Conservation (phyloP, 2,888 invertebrate species). For the Aphidoletes aphidimyza region DNA sequence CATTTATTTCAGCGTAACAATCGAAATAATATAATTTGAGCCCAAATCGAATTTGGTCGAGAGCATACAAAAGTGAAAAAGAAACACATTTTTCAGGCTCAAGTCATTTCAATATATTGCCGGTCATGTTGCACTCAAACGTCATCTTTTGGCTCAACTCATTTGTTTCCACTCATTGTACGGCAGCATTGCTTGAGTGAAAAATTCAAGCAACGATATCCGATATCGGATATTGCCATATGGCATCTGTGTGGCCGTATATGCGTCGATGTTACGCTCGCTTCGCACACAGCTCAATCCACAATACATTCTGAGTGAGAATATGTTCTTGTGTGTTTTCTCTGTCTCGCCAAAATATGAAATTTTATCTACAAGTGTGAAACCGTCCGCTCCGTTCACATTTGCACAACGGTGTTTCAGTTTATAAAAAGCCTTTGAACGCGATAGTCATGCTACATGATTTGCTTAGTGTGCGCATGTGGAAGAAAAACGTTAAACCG, state of each 20-base stretch:
- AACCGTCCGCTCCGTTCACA: background rate
- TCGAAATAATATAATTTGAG: too few relatives aligned
- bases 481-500: constrained; percentile 5
- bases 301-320: constrained; percentile 32
- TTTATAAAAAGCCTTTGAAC: constrained; percentile 43
- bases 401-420: constrained; percentile 30
- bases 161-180: background rate
- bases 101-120: background rate
- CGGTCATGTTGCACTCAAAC: background rate
- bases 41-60: too few relatives aligned
- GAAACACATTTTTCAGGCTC: background rate
- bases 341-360: constrained; percentile 4
- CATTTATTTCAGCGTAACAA: too few relatives aligned
- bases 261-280: too few relatives aligned
- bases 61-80: too few relatives aligned
- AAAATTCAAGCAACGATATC: background rate
- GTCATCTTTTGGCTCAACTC: background rate
- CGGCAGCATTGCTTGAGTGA: background rate
- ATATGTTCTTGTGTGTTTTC: too few relatives aligned
- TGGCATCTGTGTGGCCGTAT: background rate
- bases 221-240: too few relatives aligned
- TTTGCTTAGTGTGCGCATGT: constrained; percentile 41
- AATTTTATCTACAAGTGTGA: constrained; percentile 30
- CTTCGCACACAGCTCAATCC: too few relatives aligned
- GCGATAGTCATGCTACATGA: constrained; percentile 40